phyloP scores from a whole-genome alignment of 2,888 invertebrate species.

The Dysmachus trigonus region DNA sequence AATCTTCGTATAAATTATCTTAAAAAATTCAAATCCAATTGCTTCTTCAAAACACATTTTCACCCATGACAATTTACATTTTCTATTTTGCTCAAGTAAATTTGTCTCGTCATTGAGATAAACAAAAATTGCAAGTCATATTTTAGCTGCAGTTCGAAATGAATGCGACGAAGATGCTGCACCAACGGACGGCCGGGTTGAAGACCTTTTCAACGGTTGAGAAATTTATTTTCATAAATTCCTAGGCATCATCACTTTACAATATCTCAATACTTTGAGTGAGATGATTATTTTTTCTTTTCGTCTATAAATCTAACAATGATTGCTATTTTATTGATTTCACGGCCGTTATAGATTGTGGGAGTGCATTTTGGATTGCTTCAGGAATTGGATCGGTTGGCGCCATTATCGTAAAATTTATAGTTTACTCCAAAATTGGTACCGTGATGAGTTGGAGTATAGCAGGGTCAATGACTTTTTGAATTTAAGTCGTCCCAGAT shows the following conservation, averaged over 20 bases:
- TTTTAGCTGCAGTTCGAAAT: background rate
- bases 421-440: background rate
- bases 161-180: background rate
- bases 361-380: background rate
- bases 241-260: background rate
- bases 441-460: background rate
- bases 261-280: background rate
- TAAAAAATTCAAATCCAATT: background rate
- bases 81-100: background rate
- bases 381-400: background rate
- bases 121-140: conserved; percentile 12
- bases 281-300: background rate
- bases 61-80: background rate
- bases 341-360: background rate
- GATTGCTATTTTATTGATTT: background rate
- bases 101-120: background rate
- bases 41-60: background rate
- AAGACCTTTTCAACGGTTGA: background rate
- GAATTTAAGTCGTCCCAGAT: background rate
- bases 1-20: background rate
- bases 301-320: background rate
- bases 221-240: background rate
- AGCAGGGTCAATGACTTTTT: background rate
- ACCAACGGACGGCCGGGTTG: background rate
- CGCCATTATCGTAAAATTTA: background rate